phyloP scores from a whole-genome alignment of 30 jellyfish, hydroid and myxozoan species.

The Clytia hemisphaerica region DNA sequence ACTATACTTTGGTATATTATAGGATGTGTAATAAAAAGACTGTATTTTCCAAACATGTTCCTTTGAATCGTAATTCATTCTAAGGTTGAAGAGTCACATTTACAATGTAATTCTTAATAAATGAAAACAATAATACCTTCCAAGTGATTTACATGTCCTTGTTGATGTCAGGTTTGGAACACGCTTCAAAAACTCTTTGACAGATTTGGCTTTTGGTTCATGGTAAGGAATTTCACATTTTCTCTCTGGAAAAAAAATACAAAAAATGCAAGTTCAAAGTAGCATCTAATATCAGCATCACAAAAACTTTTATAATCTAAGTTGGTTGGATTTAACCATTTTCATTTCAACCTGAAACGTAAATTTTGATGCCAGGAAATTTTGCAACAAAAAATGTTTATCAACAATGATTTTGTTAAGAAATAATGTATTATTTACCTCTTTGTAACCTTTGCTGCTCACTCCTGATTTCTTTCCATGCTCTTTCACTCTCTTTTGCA shows the following conservation, averaged over 20 bases:
- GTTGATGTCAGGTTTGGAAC: constrained; percentile 36
- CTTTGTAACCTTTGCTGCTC: constrained; percentile 58
- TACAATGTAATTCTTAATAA: neutral
- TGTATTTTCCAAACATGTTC: no score
- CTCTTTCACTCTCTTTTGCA: no score
- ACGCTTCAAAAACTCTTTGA: constrained; percentile 45
- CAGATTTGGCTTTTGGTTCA: constrained; percentile 39
- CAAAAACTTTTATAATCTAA: no score
- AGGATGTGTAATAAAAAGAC: no score
- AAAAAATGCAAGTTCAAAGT: no score
- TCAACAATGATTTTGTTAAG: neutral
- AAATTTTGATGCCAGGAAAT: neutral
- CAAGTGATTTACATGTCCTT: neutral
- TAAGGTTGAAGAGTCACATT: no score
- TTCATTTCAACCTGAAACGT: no score
- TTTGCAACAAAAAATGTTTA: neutral
- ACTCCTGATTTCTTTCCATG: constrained; percentile 48
- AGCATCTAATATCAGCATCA: no score
- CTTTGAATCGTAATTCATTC: no score
- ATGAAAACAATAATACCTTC: neutral
- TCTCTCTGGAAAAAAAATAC: neutral
- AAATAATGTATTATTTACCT: constrained; percentile 21
- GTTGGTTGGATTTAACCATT: no score
- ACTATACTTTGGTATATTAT: no score
- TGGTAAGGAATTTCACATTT: constrained; percentile 43